phyloP scores from a whole-genome alignment of 2,888 invertebrate species.

The Cremastinae sp. region DNA sequence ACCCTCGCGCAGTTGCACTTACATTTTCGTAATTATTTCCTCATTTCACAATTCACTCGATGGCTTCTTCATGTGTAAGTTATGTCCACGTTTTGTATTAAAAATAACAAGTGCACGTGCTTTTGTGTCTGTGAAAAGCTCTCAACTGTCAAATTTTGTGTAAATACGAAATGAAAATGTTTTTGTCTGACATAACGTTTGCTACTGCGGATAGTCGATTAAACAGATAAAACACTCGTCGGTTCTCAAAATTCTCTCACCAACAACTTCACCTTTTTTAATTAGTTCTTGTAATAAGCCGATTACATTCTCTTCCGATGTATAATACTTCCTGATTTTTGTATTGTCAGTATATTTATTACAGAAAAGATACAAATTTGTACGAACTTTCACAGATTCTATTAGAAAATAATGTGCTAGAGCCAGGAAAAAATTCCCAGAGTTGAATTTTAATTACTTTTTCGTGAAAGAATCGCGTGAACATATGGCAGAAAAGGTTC shows the following conservation, averaged over 20 bases:
- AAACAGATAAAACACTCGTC: too few relatives aligned
- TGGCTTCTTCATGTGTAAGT: conserved; percentile 33
- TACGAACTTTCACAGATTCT: too few relatives aligned
- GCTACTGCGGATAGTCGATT: background rate
- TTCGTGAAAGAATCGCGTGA: too few relatives aligned
- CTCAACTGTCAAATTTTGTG: background rate
- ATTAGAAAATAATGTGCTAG: too few relatives aligned
- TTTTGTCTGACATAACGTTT: background rate
- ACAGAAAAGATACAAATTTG: too few relatives aligned
- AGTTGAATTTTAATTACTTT: background rate
- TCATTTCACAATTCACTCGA: conserved; percentile 68
- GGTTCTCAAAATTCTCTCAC: conserved; percentile 5
- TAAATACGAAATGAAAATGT: background rate
- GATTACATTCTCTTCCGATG: conserved; percentile 2
- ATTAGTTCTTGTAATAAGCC: conserved; percentile 8
- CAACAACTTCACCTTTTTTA: conserved; percentile 13
- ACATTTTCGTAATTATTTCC: conserved; percentile 74
- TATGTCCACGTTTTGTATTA: conserved; percentile 8
- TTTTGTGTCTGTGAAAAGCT: background rate
- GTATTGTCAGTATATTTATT: too few relatives aligned
- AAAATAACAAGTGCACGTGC: background rate
- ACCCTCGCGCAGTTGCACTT: conserved; percentile 48
- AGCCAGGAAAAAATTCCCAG: too few relatives aligned
- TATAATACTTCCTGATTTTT: too few relatives aligned
- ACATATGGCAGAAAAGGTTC: too few relatives aligned